Conservation (phyloP, 1,140 invertebrate genomes). For the Drosophila tropicalis region DNA sequence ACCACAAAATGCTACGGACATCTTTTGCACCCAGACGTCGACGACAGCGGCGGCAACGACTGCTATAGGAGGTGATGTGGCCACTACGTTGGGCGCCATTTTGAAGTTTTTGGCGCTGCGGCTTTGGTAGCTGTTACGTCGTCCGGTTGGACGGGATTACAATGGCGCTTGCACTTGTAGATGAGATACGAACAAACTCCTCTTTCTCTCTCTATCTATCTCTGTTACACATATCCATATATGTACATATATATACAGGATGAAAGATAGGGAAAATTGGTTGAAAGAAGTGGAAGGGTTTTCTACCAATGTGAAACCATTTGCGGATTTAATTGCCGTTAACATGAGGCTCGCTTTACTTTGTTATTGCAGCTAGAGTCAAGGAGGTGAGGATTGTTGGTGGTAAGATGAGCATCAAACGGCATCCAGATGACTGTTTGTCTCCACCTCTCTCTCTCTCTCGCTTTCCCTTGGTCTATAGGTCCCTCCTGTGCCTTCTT, state of each 20-base stretch:
- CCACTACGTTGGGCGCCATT: constrained; percentile 61
- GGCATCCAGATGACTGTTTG: constrained; percentile 11
- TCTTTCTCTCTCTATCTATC: neutral
- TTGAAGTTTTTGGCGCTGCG: constrained; percentile 71
- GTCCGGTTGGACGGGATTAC: constrained; percentile 48
- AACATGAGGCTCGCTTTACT: constrained; percentile 67
- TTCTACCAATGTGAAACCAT: constrained; percentile 69
- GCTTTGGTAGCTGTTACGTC: constrained; percentile 47
- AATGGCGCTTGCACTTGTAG: constrained; percentile 49
- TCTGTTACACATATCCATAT: too few relatives aligned
- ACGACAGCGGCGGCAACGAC: neutral
- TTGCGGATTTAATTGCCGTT: constrained; percentile 81
- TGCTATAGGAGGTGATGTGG: constrained; percentile 10
- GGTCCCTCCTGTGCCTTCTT: neutral
- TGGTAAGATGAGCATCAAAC: constrained; percentile 62
- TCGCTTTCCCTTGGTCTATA: neutral
- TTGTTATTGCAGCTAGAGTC: constrained; percentile 22
- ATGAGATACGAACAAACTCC: constrained; percentile 42
- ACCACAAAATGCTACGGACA: constrained; percentile 80
- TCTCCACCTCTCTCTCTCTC: neutral
- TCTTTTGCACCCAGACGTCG: constrained; percentile 49
- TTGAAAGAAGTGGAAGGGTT: neutral
- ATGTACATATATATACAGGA: neutral
- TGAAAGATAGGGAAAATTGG: constrained; percentile 19
- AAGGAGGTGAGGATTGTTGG: neutral